Evolutionary conservation across 1,140 invertebrate genomes (phyloP).

Genomic region (Neodiprion lecontei): DNA sequence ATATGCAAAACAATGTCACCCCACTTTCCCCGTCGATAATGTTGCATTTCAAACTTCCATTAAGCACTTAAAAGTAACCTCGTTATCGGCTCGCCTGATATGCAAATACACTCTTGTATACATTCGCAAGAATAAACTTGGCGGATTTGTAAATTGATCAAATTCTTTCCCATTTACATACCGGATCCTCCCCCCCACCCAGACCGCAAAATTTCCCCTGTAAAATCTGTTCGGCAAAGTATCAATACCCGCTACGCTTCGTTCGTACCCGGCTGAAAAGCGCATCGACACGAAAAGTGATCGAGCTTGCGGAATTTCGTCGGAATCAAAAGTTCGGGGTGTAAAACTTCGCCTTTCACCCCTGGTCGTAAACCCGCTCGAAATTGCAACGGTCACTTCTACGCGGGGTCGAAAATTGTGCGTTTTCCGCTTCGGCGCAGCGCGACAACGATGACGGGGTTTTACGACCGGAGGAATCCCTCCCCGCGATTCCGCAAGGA

Average conservation of each 20-base stretch:
- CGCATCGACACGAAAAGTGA: too few relatives aligned
- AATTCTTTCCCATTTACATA: neutral
- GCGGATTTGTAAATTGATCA: constrained; percentile 4
- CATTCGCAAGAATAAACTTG: constrained; percentile 1
- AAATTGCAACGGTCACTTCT: too few relatives aligned
- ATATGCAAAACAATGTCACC: constrained; percentile 46
- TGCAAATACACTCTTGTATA: constrained; percentile 34
- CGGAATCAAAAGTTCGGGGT: too few relatives aligned
- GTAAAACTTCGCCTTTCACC: too few relatives aligned
- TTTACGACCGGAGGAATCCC: too few relatives aligned
- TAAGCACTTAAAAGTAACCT: constrained; percentile 53
- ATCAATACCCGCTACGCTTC: neutral
- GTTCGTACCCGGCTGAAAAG: neutral
- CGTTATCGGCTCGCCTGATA: constrained; percentile 43
- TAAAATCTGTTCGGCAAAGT: neutral
- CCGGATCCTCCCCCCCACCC: neutral
- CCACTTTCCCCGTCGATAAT: constrained; percentile 40
- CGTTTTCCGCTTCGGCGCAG: too few relatives aligned
- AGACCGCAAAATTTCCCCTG: neutral
- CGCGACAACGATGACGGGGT: too few relatives aligned
- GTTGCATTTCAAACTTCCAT: constrained; percentile 52
- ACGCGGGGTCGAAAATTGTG: too few relatives aligned
- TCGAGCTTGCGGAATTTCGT: too few relatives aligned
- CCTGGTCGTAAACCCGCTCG: too few relatives aligned
- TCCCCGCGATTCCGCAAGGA: too few relatives aligned